A percentile compares a stretch with the other conserved stretches of the same genome.
Conservation (phyloP, 2,888 invertebrate genomes). For the Drosophila fungiperda region DNA sequence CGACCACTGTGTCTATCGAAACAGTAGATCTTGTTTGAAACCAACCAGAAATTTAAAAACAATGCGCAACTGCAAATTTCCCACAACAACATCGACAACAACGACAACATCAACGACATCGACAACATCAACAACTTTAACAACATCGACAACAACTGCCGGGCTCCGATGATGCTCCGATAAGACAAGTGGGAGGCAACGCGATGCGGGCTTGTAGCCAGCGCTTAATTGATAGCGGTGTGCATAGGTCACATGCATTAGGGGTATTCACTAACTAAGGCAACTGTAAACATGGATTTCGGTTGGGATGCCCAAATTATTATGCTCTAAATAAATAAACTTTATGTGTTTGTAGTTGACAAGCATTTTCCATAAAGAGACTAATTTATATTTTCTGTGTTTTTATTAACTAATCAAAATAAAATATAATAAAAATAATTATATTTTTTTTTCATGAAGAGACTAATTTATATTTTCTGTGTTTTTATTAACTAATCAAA, state of each 20-base stretch:
- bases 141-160: conserved; percentile 39
- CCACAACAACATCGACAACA: conserved; percentile 34
- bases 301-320: not conserved
- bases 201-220: conserved; percentile 57
- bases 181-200: conserved; percentile 55
- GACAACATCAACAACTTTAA: conserved; percentile 29
- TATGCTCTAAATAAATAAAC: not conserved
- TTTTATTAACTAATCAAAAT: not conserved
- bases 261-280: conserved; percentile 27
- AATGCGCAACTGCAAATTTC: conserved; percentile 53
- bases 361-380: not conserved
- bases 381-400: not conserved
- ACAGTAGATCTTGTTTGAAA: conserved; percentile 49
- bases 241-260: conserved; percentile 28
- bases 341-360: not conserved
- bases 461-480: not conserved
- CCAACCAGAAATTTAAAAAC: conserved; percentile 50
- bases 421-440: not conserved
- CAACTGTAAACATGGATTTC: not conserved
- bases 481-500: not conserved
- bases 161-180: conserved; percentile 41
- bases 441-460: too few species aligned
- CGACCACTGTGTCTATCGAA: conserved; percentile 57
- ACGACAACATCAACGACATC: conserved; percentile 13
- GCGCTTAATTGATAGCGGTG: conserved; percentile 64